phyloP scores from a whole-genome alignment of 2,113 vertebrate species.

The Elanus axillaris region DNA sequence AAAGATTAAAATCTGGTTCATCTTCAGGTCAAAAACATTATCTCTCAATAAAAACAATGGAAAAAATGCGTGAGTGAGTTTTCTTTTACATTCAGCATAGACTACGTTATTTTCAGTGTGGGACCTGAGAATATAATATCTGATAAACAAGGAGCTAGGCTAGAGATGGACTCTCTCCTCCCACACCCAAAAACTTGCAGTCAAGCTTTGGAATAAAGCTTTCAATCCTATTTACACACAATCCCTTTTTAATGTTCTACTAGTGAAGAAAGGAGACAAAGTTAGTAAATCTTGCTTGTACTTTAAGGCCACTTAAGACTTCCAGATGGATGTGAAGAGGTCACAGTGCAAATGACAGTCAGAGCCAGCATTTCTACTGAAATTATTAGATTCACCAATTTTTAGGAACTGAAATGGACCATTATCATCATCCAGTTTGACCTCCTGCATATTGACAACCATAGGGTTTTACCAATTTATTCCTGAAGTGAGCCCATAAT shows the following conservation, averaged over 20 bases:
- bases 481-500: not conserved
- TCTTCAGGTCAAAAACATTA: slow-evolving; percentile 26
- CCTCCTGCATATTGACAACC: not conserved
- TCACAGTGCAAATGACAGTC: not conserved
- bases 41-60: slow-evolving; percentile 28
- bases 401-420: not conserved
- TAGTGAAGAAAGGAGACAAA: not conserved
- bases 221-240: not conserved
- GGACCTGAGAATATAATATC: not conserved
- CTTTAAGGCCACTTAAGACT: not conserved
- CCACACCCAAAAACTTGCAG: not conserved
- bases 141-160: not conserved
- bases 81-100: not conserved
- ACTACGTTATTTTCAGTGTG: not conserved
- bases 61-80: not conserved
- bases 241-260: not conserved
- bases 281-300: not conserved
- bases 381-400: not conserved
- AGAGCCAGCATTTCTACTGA: not conserved
- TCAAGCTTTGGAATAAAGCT: not conserved
- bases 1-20: slow-evolving; percentile 27
- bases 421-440: not conserved
- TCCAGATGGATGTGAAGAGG: not conserved
- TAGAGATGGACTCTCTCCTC: not conserved
- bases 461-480: not conserved